Conservation (phyloP, 2,888 invertebrate genomes). For the Andrena dorsata region DNA sequence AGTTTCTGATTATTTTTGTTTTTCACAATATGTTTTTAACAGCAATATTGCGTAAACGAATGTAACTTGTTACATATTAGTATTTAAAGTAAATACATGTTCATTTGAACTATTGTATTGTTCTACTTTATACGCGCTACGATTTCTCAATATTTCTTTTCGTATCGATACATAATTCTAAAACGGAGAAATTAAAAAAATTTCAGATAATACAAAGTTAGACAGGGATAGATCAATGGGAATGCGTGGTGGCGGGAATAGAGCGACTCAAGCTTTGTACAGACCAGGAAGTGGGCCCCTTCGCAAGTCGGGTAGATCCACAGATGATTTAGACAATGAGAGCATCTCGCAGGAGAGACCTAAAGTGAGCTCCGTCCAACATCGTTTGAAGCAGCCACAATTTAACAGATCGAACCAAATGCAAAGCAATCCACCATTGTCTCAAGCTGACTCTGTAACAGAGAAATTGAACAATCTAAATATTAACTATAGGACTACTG, state of each 20-base stretch:
- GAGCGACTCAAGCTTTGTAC: constrained; percentile 90
- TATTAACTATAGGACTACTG: constrained; percentile 77
- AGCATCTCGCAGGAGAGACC: constrained; percentile 75
- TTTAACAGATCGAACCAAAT: constrained; percentile 71
- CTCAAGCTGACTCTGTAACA: constrained; percentile 76
- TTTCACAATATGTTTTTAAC: background rate
- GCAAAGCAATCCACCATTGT: constrained; percentile 68
- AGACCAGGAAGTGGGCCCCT: constrained; percentile 92
- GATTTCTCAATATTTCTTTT: background rate
- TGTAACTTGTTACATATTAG: constrained; percentile 12
- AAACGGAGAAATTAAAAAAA: background rate
- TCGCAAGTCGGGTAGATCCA: constrained; percentile 88
- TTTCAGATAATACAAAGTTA: constrained; percentile 75
- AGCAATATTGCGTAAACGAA: constrained; percentile 7
- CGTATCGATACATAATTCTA: background rate
- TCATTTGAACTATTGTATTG: background rate
- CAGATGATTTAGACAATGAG: constrained; percentile 87
- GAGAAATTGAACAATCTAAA: constrained; percentile 79
- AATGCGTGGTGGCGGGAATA: constrained; percentile 87
- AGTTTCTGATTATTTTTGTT: background rate
- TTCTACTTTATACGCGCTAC: background rate
- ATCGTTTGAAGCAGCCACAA: constrained; percentile 78
- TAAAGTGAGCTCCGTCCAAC: constrained; percentile 78
- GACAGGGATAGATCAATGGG: constrained; percentile 81
- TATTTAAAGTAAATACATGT: constrained; percentile 4